These are phyloP conservation scores for Onychostoma macrolepis DNA, from an alignment of 2,113 vertebrate genomes.

Conservation along the genomic window DNA sequence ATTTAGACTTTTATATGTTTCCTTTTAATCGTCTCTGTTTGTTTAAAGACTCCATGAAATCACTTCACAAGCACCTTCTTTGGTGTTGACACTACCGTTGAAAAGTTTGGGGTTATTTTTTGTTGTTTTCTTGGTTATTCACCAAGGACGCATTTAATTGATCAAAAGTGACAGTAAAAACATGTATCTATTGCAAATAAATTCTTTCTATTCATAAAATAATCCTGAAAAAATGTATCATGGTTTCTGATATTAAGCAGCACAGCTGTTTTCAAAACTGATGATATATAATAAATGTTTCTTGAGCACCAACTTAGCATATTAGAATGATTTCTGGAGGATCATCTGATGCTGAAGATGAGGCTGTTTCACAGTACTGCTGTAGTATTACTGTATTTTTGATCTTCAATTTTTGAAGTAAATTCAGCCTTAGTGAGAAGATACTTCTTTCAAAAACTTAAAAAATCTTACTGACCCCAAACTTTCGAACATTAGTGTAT, in stretches of 20 bases:
- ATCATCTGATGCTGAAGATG: background rate
- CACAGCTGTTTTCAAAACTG: background rate
- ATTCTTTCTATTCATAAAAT: background rate
- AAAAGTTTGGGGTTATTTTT: background rate
- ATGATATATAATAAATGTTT: background rate
- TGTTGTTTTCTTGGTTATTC: background rate
- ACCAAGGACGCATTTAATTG: background rate
- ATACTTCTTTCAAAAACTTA: background rate
- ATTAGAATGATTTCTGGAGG: background rate
- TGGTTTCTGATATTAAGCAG: background rate
- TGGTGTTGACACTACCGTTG: background rate
- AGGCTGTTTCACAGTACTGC: background rate
- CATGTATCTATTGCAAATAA: background rate
- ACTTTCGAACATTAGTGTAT: background rate
- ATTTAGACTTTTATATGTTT: background rate
- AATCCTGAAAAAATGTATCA: background rate
- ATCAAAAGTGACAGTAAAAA: background rate
- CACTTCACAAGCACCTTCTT: background rate
- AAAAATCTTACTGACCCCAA: no score
- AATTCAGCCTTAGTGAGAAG: background rate
- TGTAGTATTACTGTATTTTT: background rate
- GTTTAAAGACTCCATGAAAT: constrained; percentile 27
- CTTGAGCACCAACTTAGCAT: background rate
- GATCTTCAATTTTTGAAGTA: no score
- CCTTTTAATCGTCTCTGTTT: background rate